phyloP scores from a whole-genome alignment of 2,888 invertebrate genomes.

The Dexiosoma caninum region DNA sequence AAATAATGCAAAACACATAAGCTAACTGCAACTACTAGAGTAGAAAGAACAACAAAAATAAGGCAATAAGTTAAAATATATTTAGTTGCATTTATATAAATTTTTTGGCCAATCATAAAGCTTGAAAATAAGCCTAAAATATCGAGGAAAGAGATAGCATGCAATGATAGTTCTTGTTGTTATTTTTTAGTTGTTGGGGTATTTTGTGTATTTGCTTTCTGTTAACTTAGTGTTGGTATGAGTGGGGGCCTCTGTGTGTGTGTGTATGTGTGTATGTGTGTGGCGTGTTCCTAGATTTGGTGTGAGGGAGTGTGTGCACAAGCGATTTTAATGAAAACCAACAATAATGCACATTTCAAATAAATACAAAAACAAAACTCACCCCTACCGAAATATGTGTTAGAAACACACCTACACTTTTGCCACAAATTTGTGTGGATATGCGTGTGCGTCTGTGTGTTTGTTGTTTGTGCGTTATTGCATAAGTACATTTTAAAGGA shows the following conservation, averaged over 20 bases:
- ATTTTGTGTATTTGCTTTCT: conserved; percentile 28
- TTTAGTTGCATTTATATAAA: conserved; percentile 49
- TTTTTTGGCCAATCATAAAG: conserved; percentile 60
- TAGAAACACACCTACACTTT: conserved; percentile 61
- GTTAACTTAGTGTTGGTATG: background rate
- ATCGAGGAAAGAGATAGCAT: conserved; percentile 60
- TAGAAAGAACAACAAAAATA: conserved; percentile 21
- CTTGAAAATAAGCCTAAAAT: conserved; percentile 59
- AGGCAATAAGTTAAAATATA: conserved; percentile 54
- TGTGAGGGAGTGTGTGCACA: background rate
- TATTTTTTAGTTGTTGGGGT: conserved; percentile 16
- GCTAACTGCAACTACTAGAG: conserved; percentile 6
- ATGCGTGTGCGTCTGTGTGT: background rate
- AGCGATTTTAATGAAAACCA: conserved; percentile 37
- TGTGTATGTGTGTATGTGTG: background rate
- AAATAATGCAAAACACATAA: conserved; percentile 3
- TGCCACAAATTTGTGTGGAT: background rate
- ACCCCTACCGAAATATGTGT: conserved; percentile 46
- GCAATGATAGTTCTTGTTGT: conserved; percentile 43
- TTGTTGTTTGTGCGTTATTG: background rate
- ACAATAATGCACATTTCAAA: conserved; percentile 56
- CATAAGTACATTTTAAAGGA: conserved; percentile 32
- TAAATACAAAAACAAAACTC: conserved; percentile 27
- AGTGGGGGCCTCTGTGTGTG: background rate
- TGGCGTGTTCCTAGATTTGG: background rate